Conservation (phyloP, 1,140 invertebrate species). For the Cecropterus lyciades region DNA sequence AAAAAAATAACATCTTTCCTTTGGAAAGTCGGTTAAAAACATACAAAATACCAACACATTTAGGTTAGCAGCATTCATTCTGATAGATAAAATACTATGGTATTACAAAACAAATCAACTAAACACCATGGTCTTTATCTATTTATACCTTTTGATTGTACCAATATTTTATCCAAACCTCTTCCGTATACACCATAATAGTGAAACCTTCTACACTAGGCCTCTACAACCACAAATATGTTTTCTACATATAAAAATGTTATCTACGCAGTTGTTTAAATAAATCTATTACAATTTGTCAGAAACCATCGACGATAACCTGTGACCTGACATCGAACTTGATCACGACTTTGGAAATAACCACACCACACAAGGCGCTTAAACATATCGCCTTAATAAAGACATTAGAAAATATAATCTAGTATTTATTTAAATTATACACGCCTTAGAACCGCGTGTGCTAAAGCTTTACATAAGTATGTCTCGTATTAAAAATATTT, state of each 20-base stretch:
- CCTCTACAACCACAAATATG: slow-evolving; percentile 22
- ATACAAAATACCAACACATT: no score
- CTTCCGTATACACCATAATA: no score
- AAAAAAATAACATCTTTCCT: no score
- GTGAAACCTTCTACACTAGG: not conserved
- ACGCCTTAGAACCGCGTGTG: not conserved
- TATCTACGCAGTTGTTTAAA: slow-evolving; percentile 31
- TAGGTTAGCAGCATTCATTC: no score
- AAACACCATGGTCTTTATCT: no score
- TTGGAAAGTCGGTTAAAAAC: no score
- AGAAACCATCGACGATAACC: slow-evolving; percentile 21
- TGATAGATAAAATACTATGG: no score
- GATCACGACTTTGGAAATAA: slow-evolving; percentile 8
- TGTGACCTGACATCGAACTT: slow-evolving; percentile 9
- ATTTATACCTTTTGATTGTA: no score
- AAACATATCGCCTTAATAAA: slow-evolving; percentile 12
- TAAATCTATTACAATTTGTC: slow-evolving; percentile 37
- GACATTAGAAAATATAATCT: slow-evolving; percentile 20
- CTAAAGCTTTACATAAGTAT: not conserved
- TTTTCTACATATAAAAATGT: slow-evolving; percentile 23
- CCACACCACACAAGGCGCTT: slow-evolving; percentile 18
- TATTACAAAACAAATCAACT: no score
- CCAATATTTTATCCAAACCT: no score
- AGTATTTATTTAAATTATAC: slow-evolving; percentile 14
- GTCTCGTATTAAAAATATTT: not conserved